A percentile compares a stretch with the other conserved stretches of the same genome.
phyloP scores from a whole-genome alignment of 1,140 invertebrate species.

The Tetranychus urticae region DNA sequence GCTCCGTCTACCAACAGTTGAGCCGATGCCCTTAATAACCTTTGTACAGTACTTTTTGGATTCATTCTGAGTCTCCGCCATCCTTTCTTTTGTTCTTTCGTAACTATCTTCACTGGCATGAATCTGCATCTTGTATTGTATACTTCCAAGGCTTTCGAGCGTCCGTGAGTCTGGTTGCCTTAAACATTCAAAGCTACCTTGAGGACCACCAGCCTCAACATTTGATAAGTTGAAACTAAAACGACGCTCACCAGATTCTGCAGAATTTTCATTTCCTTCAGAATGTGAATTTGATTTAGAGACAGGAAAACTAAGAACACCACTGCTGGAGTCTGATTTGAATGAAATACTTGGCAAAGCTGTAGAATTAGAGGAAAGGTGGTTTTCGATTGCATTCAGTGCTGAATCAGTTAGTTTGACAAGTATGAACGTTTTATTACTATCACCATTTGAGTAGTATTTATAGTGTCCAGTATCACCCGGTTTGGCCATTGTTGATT shows the following conservation, averaged over 20 bases:
- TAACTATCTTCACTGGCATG: slow-evolving; percentile 84
- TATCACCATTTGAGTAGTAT: too few species aligned
- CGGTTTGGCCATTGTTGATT: too few species aligned
- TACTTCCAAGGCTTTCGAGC: slow-evolving; percentile 36
- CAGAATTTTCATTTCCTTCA: neutral
- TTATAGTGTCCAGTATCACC: too few species aligned
- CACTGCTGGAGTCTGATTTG: neutral
- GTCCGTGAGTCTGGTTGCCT: neutral
- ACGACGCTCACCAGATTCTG: neutral
- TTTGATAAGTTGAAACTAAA: slow-evolving; percentile 37
- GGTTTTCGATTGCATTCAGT: slow-evolving; percentile 66
- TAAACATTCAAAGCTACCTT: slow-evolving; percentile 70
- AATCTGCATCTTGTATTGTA: slow-evolving; percentile 60
- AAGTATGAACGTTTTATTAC: slow-evolving; percentile 18
- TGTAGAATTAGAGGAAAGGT: slow-evolving; percentile 16
- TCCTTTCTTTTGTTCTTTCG: slow-evolving; percentile 60
- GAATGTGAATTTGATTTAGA: too few species aligned
- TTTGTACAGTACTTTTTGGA: slow-evolving; percentile 77
- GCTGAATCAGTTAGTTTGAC: slow-evolving; percentile 84
- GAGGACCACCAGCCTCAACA: slow-evolving; percentile 54
- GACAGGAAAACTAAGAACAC: neutral
- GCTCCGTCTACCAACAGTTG: slow-evolving; percentile 39
- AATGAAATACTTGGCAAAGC: neutral
- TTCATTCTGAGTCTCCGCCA: slow-evolving; percentile 64
- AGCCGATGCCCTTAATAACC: slow-evolving; percentile 67